phyloP scores from a whole-genome alignment of 2,888 invertebrate genomes.

The Cyrtodaria siliqua region DNA sequence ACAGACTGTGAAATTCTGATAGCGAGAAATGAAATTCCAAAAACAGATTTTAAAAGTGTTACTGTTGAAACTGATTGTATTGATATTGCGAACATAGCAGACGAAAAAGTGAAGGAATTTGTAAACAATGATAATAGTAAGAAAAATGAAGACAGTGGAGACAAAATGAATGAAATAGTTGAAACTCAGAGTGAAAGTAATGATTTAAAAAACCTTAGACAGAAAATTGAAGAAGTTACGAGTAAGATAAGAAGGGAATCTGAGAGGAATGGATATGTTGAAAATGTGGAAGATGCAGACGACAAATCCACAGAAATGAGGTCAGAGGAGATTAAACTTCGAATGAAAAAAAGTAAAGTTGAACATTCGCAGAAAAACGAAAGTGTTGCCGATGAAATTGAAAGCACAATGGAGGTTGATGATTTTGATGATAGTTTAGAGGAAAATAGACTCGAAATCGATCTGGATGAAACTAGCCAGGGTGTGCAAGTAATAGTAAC shows the following conservation, averaged over 20 bases:
- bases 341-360: too few species aligned
- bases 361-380: too few species aligned
- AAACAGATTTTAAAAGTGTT: too few species aligned
- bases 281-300: background rate
- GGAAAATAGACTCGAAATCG: constrained; percentile 32
- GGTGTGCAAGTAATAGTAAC: too few species aligned
- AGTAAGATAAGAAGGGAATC: background rate
- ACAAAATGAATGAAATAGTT: background rate
- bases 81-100: too few species aligned
- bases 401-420: background rate
- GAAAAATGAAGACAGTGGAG: background rate
- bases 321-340: too few species aligned
- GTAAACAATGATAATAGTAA: too few species aligned
- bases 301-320: too few species aligned
- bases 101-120: too few species aligned
- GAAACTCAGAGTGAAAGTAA: background rate
- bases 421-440: constrained; percentile 24
- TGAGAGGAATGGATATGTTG: background rate
- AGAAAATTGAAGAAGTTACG: constrained; percentile 2
- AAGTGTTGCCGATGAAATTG: background rate
- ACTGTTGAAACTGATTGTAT: too few species aligned
- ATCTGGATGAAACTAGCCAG: constrained; percentile 3
- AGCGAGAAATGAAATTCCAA: too few species aligned
- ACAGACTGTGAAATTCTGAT: too few species aligned
- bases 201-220: background rate